These are phyloP conservation scores for Kryptolebias ocellatus DNA, from an alignment of 2,797 vertebrate genomes.

Conservation along the genomic window DNA sequence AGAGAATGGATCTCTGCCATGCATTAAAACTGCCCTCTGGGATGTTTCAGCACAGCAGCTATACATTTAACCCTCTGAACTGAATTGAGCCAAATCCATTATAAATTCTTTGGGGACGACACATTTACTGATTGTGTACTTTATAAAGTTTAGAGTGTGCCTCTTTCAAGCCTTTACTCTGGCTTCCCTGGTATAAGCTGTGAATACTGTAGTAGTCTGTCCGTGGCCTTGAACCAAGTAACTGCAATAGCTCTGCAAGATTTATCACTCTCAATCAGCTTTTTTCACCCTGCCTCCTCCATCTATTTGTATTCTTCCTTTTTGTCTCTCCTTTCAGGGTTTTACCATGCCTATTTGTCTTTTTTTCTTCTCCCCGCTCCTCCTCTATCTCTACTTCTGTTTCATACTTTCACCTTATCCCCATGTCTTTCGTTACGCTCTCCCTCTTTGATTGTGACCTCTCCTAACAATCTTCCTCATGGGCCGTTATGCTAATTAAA, in stretches of 20 bases:
- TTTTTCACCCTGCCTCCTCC: slow-evolving; percentile 19
- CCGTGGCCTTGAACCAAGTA: slow-evolving; percentile 52
- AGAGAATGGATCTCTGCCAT: slow-evolving; percentile 31
- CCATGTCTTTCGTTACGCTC: slow-evolving; percentile 27
- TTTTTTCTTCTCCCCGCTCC: slow-evolving; percentile 6
- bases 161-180: slow-evolving; percentile 31
- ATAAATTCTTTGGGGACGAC: slow-evolving; percentile 47
- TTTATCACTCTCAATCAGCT: slow-evolving; percentile 56
- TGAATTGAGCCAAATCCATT: slow-evolving; percentile 55
- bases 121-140: slow-evolving; percentile 64
- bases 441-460: slow-evolving; percentile 40
- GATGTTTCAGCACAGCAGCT: slow-evolving; percentile 37
- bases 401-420: slow-evolving; percentile 45
- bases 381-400: slow-evolving; percentile 10
- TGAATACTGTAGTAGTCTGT: slow-evolving; percentile 46
- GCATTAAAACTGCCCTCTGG: slow-evolving; percentile 42
- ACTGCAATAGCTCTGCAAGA: slow-evolving; percentile 50
- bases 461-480: slow-evolving; percentile 47
- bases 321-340: slow-evolving; percentile 29
- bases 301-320: slow-evolving; percentile 42
- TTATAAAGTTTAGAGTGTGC: slow-evolving; percentile 41
- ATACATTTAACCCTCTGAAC: slow-evolving; percentile 56
- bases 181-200: slow-evolving; percentile 41
- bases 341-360: slow-evolving; percentile 50
- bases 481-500: slow-evolving; percentile 66